Evolutionary conservation across 2,888 invertebrate genomes (phyloP).

Genomic region (Octonoba sinensis): DNA sequence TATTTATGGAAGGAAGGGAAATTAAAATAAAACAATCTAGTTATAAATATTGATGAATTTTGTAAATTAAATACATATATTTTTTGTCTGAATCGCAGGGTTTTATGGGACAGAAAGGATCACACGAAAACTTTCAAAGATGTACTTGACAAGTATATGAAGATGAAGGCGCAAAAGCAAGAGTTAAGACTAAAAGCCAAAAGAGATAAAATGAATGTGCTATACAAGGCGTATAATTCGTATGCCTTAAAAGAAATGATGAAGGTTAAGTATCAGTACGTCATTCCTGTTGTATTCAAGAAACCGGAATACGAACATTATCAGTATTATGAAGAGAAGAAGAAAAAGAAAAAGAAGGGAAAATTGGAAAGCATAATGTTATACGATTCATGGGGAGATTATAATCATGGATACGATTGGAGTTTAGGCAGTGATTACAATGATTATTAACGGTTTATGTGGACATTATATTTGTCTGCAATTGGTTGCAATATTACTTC

Average conservation of each 20-base stretch:
- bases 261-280: neutral
- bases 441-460: no score
- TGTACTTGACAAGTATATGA: neutral
- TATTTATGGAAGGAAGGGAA: no score
- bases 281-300: neutral
- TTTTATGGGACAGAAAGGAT: no score
- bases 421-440: neutral
- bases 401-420: neutral
- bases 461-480: no score
- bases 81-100: no score
- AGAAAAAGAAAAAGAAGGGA: constrained; percentile 3
- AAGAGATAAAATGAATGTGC: neutral
- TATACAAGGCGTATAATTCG: neutral
- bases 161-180: neutral
- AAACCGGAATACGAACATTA: neutral
- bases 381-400: neutral
- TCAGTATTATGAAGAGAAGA: neutral
- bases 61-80: no score
- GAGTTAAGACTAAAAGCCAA: constrained; percentile 2
- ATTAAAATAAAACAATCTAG: no score
- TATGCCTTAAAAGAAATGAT: neutral
- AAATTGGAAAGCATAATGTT: neutral
- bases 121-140: no score
- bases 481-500: no score
- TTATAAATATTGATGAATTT: no score